These are phyloP conservation scores for Drosophila cardini DNA, from an alignment of 1,140 invertebrate genomes.

Conservation along the genomic window DNA sequence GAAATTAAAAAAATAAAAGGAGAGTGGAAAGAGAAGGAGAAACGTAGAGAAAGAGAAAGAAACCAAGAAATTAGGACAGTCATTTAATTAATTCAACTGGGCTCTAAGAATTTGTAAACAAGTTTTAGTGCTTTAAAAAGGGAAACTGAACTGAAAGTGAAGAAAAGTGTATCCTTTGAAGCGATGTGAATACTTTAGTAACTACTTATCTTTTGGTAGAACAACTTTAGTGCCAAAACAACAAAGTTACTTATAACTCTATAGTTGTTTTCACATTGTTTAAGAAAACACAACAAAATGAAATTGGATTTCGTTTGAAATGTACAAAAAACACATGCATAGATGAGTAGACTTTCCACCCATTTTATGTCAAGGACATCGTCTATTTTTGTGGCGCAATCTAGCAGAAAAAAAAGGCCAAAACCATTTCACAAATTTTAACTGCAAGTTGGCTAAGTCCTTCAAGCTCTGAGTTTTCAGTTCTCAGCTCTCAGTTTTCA, in stretches of 20 bases:
- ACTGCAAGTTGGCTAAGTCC: slow-evolving; percentile 36
- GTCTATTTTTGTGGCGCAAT: slow-evolving; percentile 56
- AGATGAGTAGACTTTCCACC: slow-evolving; percentile 18
- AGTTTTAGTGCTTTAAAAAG: background rate
- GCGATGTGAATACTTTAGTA: slow-evolving; percentile 5
- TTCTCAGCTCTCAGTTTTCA: background rate
- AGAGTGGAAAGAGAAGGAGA: no score
- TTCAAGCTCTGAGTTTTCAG: slow-evolving; percentile 38
- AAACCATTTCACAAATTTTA: slow-evolving; percentile 47
- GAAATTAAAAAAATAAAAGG: slow-evolving; percentile 55
- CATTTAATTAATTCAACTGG: slow-evolving; percentile 54
- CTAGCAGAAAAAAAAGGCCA: slow-evolving; percentile 16
- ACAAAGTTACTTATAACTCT: slow-evolving; percentile 6
- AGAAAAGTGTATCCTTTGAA: background rate
- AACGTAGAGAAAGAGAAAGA: background rate
- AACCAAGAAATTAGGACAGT: slow-evolving; percentile 3
- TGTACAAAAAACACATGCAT: slow-evolving; percentile 7
- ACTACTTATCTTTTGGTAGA: slow-evolving; percentile 3
- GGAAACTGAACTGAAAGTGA: background rate
- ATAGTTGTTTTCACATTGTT: slow-evolving; percentile 30
- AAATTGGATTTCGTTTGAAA: slow-evolving; percentile 60
- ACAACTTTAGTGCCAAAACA: background rate
- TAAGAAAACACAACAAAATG: slow-evolving; percentile 30
- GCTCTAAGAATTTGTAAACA: slow-evolving; percentile 12
- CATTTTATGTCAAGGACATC: slow-evolving; percentile 64